A percentile compares a stretch with the other conserved stretches of the same genome.
phyloP scores from a whole-genome alignment of 2,888 invertebrate species.

The Mechanitis messenoides region DNA sequence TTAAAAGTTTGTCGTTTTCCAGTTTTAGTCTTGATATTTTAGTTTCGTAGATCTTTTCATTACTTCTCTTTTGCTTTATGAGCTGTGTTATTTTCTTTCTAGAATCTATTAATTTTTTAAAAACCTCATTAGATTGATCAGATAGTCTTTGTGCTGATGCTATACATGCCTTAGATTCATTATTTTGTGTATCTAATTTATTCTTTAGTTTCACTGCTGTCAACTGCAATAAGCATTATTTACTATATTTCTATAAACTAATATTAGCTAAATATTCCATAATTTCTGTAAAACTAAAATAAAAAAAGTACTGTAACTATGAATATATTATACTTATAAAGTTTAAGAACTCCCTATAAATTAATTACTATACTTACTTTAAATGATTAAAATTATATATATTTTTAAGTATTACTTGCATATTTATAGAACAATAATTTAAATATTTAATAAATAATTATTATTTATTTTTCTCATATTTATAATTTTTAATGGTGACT shows the following conservation, averaged over 20 bases:
- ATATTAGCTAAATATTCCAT: no score
- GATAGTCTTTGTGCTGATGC: conserved; percentile 63
- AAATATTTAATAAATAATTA: no score
- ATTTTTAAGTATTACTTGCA: no score
- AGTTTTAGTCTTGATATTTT: conserved; percentile 56
- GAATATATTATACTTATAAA: no score
- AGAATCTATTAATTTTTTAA: conserved; percentile 49
- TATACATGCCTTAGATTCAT: conserved; percentile 64
- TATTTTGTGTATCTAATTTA: conserved; percentile 53
- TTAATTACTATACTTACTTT: no score
- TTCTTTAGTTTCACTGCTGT: conserved; percentile 48
- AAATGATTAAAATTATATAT: no score
- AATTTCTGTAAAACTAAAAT: no score
- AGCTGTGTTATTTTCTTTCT: conserved; percentile 50
- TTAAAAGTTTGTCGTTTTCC: conserved; percentile 61
- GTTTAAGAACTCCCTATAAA: no score
- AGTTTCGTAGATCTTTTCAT: conserved; percentile 51
- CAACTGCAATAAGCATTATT: conserved; percentile 38
- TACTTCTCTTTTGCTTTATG: conserved; percentile 59
- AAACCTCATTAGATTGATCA: conserved; percentile 57
- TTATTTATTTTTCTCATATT: no score
- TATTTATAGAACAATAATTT: no score
- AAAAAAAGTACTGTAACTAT: no score
- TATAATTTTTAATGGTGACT: no score
- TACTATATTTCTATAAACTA: not conserved